phyloP scores from a whole-genome alignment of 1,140 invertebrate genomes.

The Zaprionus africanus region DNA sequence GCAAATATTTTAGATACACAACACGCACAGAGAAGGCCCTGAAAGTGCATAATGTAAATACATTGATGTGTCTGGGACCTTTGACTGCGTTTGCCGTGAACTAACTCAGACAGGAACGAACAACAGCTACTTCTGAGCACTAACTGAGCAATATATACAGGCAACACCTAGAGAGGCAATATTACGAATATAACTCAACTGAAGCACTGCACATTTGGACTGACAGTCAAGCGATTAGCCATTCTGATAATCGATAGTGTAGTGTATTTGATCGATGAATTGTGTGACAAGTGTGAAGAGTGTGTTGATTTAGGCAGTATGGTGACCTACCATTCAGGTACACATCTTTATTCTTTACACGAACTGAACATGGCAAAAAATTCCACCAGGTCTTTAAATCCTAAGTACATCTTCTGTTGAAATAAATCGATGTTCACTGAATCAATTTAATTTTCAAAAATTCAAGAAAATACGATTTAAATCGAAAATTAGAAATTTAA shows the following conservation, averaged over 20 bases:
- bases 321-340: background rate
- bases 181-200: background rate
- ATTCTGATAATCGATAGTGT: background rate
- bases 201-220: background rate
- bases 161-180: background rate
- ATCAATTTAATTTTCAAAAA: too few relatives aligned
- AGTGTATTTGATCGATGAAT: too few relatives aligned
- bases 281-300: too few relatives aligned
- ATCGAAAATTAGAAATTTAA: too few relatives aligned
- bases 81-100: background rate
- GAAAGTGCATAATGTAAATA: too few relatives aligned
- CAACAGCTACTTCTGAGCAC: background rate
- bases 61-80: conserved; percentile 6
- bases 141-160: background rate
- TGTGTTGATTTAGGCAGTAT: background rate
- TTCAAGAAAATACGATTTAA: too few relatives aligned
- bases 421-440: too few relatives aligned
- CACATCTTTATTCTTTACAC: background rate
- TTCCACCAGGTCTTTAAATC: background rate
- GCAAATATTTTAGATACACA: conserved; percentile 73
- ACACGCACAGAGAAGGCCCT: too few relatives aligned
- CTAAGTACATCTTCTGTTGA: too few relatives aligned
- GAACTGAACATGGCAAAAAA: background rate
- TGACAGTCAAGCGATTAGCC: background rate
- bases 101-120: background rate